Percentiles rank a stretch among this genome's conserved stretches.
Conservation (phyloP, 2,888 invertebrate species). For the Adelphocoris suturalis region DNA sequence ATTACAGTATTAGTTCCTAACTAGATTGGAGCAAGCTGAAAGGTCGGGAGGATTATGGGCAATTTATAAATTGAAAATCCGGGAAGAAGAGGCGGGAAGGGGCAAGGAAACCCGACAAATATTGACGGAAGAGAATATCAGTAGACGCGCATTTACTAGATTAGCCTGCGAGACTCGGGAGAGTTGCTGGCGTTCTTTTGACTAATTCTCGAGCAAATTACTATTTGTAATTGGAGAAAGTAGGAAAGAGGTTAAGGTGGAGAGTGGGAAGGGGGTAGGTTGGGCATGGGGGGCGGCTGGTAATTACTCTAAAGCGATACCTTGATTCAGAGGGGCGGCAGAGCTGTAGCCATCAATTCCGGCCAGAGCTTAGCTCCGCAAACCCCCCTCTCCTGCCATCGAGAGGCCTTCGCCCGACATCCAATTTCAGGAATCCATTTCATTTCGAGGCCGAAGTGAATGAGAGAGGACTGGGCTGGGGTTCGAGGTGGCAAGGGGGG, state of each 20-base stretch:
- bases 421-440: constrained; percentile 74
- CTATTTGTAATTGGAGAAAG: constrained; percentile 68
- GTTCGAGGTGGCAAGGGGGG: not conserved
- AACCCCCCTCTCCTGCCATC: constrained; percentile 31
- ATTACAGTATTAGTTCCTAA: constrained; percentile 73
- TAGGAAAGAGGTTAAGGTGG: constrained; percentile 41
- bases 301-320: constrained; percentile 71
- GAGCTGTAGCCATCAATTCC: constrained; percentile 71
- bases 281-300: constrained; percentile 26
- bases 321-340: constrained; percentile 68
- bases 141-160: constrained; percentile 68
- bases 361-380: constrained; percentile 63
- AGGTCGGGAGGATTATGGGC: constrained; percentile 71
- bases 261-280: not conserved
- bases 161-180: constrained; percentile 50
- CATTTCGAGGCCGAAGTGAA: constrained; percentile 72
- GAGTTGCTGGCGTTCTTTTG: constrained; percentile 48
- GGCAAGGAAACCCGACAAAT: constrained; percentile 71
- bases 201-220: constrained; percentile 68
- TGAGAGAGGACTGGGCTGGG: constrained; percentile 37
- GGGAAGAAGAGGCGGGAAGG: not conserved
- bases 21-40: constrained; percentile 65
- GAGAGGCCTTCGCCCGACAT: constrained; percentile 66
- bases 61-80: constrained; percentile 74
- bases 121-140: constrained; percentile 71